Percentiles rank a stretch among this genome's conserved stretches.
Evolutionary conservation across 2,888 invertebrate species (phyloP).

Genomic region (Apeira syringaria): DNA sequence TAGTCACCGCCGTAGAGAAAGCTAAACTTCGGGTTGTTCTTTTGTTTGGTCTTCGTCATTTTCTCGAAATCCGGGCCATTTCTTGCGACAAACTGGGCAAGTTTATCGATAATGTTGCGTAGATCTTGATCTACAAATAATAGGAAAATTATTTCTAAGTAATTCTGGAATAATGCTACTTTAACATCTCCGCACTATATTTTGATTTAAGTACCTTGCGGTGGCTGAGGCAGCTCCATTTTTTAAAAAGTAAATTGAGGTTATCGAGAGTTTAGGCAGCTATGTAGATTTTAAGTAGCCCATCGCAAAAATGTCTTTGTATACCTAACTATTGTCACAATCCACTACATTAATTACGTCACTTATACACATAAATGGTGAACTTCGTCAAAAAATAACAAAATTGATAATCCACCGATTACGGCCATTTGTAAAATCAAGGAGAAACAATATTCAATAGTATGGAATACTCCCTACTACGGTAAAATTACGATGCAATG

Average conservation of each 20-base stretch:
- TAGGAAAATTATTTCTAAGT: background rate
- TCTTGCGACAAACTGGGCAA: constrained; percentile 99
- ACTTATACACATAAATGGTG: constrained; percentile 11
- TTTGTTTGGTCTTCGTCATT: constrained; percentile 99
- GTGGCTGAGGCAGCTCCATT: constrained; percentile 84
- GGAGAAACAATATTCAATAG: too few species aligned
- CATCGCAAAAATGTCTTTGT: constrained; percentile 5
- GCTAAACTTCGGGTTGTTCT: constrained; percentile 98
- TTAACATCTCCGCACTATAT: too few species aligned
- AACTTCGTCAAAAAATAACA: constrained; percentile 22
- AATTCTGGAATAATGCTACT: too few species aligned
- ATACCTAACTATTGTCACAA: too few species aligned
- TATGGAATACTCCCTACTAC: too few species aligned
- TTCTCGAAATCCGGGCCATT: constrained; percentile 99
- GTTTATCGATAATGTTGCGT: constrained; percentile 98
- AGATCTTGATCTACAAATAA: constrained; percentile 92
- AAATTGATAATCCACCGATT: constrained; percentile 26
- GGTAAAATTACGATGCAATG: too few species aligned
- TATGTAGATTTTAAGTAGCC: background rate
- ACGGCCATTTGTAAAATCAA: constrained; percentile 53
- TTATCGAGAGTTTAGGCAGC: constrained; percentile 39
- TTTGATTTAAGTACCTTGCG: constrained; percentile 77
- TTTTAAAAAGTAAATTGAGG: constrained; percentile 55
- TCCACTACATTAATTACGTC: background rate
- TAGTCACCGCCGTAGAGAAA: constrained; percentile 98